Evolutionary conservation across 2,888 invertebrate genomes (phyloP), one percentile per base, ranked within the genome.

Genomic region (Orgyia antiqua): DNA sequence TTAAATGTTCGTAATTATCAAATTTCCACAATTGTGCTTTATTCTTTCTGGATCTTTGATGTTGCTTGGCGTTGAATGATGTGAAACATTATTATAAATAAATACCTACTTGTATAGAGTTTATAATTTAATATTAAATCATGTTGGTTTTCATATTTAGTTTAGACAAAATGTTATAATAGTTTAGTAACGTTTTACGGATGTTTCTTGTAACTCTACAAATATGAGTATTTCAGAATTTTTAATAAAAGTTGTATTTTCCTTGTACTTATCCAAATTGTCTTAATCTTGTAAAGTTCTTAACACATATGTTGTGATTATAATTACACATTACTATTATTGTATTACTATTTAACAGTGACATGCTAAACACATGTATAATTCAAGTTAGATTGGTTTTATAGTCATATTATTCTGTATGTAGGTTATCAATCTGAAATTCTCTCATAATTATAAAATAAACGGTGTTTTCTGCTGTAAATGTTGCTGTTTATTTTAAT

Each of bases 391-490:
- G 84, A 80, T 83, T 84, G 78, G 73, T 84, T 86, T 82, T 82
- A 80, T 83, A 86, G 79, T 78, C 71, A 78, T 83, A 87, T 65
- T 66, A 65, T 82, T 87, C 83, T 79, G 82, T 87, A 86, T 58
- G 87, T 87, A 87, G 86, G 83, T 84, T 87, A 84, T 82, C 83
- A 79, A 87, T 87, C 86, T 86, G 87, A 86, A 83, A 82, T 87
- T 87, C 84, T 87, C 87, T 87, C 82, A 86, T 87, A 87, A 87
- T 84, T 84, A 86, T 87, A 82, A 87, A 87, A 87, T 87, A 87
- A 87, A 87, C 87, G 84, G 87, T 87, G 87, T 87, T 87, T 87
- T 87, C 87, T 87, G 87, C 87, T 86, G 86, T 84, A 77, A 38
- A 20, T n/a, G n/a, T 23, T 41, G 35, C 41, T 34, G 45, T 63